These are phyloP conservation scores for Chaetogeoica ovagalla DNA, from an alignment of 2,888 invertebrate genomes.

Conservation along the genomic window DNA sequence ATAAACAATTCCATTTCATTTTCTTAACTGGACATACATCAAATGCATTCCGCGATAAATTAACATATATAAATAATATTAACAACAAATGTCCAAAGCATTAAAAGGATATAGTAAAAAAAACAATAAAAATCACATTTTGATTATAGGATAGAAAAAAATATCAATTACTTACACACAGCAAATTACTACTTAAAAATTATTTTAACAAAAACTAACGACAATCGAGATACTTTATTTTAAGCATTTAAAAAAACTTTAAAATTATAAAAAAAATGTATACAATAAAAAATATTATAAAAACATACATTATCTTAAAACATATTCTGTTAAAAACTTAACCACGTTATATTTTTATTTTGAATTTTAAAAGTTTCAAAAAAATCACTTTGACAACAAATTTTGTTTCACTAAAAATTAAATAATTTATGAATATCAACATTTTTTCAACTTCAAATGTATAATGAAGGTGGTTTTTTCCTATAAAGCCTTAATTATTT, in stretches of 20 bases:
- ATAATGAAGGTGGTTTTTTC: too few species aligned
- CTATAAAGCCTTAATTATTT: too few species aligned
- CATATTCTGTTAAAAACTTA: background rate
- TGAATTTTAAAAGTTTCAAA: background rate
- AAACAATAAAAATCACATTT: background rate
- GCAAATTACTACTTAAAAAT: background rate
- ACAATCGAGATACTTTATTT: background rate
- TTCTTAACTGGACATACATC: background rate
- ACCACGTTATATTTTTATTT: background rate
- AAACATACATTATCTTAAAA: background rate
- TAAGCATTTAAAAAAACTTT: background rate
- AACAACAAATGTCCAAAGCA: slow-evolving; percentile 1
- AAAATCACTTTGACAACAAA: background rate
- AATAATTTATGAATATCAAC: too few species aligned
- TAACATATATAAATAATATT: background rate
- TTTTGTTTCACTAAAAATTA: background rate
- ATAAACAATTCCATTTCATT: background rate
- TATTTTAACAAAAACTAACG: background rate
- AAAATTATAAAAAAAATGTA: background rate
- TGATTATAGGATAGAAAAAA: background rate
- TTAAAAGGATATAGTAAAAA: background rate
- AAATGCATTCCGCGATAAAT: background rate
- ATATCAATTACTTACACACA: background rate
- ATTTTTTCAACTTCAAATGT: background rate
- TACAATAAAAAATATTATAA: background rate